phyloP scores from a whole-genome alignment of 2,888 invertebrate genomes.

The Lottia gigantea region DNA sequence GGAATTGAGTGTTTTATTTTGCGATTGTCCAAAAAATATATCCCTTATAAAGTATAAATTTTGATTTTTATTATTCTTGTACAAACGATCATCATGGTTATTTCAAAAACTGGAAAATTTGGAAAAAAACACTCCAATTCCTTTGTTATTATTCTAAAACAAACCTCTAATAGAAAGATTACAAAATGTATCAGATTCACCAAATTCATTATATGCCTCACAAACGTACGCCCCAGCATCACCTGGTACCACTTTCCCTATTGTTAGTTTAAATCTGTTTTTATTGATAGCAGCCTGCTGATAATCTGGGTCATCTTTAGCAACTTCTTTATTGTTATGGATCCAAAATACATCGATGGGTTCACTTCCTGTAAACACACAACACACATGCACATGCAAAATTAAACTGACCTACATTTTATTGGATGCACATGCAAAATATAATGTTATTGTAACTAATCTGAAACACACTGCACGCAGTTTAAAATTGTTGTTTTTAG shows the following conservation, averaged over 20 bases:
- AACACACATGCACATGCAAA: neutral
- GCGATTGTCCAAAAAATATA: too few species aligned
- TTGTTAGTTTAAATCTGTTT: constrained; percentile 72
- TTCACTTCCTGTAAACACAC: constrained; percentile 66
- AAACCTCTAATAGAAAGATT: constrained; percentile 50
- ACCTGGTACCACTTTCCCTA: constrained; percentile 68
- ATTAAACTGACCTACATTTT: neutral
- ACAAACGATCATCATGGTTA: too few species aligned
- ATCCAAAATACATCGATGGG: constrained; percentile 78
- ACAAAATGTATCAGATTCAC: constrained; percentile 61
- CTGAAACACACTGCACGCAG: too few species aligned
- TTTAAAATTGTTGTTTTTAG: too few species aligned
- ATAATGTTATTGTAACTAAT: too few species aligned
- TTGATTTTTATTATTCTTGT: too few species aligned
- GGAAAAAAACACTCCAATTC: too few species aligned
- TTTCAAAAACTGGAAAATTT: too few species aligned
- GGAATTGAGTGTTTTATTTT: too few species aligned
- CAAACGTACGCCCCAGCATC: constrained; percentile 60
- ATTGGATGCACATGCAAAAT: too few species aligned
- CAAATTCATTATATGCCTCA: constrained; percentile 61
- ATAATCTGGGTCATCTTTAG: constrained; percentile 74
- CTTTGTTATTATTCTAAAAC: neutral
- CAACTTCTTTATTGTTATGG: constrained; percentile 75
- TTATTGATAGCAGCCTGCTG: constrained; percentile 71
- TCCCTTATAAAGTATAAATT: too few species aligned